Evolutionary conservation across 1,140 invertebrate genomes (phyloP), one percentile per base, ranked within the genome.

Genomic region (Neodiprion pinetum): DNA sequence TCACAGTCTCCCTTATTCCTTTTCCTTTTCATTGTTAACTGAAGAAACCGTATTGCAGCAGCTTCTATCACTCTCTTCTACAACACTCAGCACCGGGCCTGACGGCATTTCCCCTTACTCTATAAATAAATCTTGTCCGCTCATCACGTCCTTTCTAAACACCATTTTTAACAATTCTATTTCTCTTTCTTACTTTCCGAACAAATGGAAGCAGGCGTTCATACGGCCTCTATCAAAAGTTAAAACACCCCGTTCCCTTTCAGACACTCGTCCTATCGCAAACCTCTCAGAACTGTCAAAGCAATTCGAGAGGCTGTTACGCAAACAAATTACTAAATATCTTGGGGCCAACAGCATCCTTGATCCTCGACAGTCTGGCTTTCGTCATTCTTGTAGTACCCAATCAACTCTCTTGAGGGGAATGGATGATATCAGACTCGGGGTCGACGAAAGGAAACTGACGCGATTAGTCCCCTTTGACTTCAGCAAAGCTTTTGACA

Each of bases 11-110:
- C n/a, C 1, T 61, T 70, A 73, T 9, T 66, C 75, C 0, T 7
- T 76, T 0, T 48, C 74, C 1, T 74, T 73, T 71, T 70, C 72
- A 0, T 17, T 74, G 0, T 77, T 72, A 7, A 75, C 75, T n/a
- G 73, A 77, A 17, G 76, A 75, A 53, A 70, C 73, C 21, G 1
- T 40, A 67, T 47, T 67, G 53, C 21, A 21, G 17, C 17, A 75
- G 0, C 49, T 66, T 47, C 69, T 75, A 8, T 28, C 73, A 0
- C 72, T 48, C 67, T 77, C 48, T 77, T 74, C 21, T 3, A 12
- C 61, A n/a, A 65, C 17, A 21, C 17, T 21, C 17, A 21, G 17
- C 17, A 21, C 17, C 17, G 17, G 17, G 17, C 17, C 17, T 21
- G 17, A 21, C 17, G 17, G 17, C 17, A 21, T 21, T 21, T 21